These are phyloP conservation scores for Raja brachyura DNA, from an alignment of 2,113 vertebrate genomes.

Conservation along the genomic window DNA sequence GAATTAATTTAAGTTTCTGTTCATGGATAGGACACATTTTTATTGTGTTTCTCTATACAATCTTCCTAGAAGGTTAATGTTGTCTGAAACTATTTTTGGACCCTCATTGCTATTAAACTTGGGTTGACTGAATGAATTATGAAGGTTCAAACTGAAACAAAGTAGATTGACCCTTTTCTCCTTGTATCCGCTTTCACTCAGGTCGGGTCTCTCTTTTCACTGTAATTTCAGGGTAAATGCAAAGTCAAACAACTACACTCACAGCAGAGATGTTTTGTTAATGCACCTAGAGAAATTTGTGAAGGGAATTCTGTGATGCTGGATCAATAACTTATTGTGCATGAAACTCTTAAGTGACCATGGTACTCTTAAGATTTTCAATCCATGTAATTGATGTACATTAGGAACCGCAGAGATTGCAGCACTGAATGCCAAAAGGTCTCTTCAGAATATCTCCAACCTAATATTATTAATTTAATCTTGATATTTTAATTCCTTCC, in stretches of 20 bases:
- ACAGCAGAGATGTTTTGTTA: neutral
- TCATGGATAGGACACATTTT: neutral
- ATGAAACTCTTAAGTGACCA: neutral
- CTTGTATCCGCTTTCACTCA: neutral
- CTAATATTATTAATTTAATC: neutral
- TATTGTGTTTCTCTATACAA: neutral
- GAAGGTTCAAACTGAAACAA: neutral
- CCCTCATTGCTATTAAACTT: neutral
- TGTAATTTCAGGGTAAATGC: neutral
- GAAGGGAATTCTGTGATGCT: neutral
- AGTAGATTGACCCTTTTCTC: neutral
- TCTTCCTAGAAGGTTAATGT: neutral
- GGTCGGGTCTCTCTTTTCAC: neutral
- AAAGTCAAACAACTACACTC: neutral
- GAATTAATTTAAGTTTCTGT: neutral
- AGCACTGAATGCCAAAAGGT: neutral
- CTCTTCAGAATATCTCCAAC: neutral
- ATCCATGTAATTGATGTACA: neutral
- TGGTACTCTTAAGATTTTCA: neutral
- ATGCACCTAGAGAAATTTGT: neutral
- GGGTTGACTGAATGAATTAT: neutral
- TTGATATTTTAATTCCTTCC: neutral
- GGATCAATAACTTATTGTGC: neutral
- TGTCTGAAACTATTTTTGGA: neutral
- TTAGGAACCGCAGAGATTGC: neutral